A percentile compares a stretch with the other conserved stretches of the same genome.
These are phyloP conservation scores for Cheilosia scutellata DNA, from an alignment of 2,888 invertebrate species.

Conservation along the genomic window DNA sequence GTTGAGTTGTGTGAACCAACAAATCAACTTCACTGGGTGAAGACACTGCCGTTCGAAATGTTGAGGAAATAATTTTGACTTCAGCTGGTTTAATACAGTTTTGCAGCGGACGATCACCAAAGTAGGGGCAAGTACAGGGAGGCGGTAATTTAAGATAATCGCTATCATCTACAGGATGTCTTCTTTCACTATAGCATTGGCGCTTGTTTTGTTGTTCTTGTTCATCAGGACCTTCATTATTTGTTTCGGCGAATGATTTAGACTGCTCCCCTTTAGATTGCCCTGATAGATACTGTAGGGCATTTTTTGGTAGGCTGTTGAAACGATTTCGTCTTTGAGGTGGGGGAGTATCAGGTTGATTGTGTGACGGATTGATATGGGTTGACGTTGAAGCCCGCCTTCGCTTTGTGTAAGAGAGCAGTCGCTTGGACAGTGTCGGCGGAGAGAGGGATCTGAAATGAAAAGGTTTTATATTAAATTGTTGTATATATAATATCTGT, in stretches of 20 bases:
- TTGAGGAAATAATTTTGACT: conserved; percentile 85
- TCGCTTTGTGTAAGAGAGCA: conserved; percentile 78
- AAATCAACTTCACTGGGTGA: conserved; percentile 37
- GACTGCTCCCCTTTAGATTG: conserved; percentile 75
- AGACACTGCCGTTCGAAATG: conserved; percentile 74
- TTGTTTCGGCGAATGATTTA: conserved; percentile 53
- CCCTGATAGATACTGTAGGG: conserved; percentile 74
- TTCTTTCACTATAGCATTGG: conserved; percentile 24
- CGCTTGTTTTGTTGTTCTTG: conserved; percentile 50
- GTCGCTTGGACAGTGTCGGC: conserved; percentile 76
- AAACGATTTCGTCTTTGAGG: conserved; percentile 79
- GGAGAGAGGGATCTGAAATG: conserved; percentile 80
- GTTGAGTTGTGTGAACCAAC: conserved; percentile 32
- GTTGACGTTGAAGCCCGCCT: conserved; percentile 81
- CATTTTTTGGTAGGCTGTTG: conserved; percentile 82
- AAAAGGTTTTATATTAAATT: background rate
- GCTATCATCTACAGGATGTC: conserved; percentile 37
- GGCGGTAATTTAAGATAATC: conserved; percentile 87
- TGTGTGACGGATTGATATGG: conserved; percentile 48
- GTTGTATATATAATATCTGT: too few species aligned
- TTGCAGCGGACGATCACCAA: conserved; percentile 88
- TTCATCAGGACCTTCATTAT: conserved; percentile 77
- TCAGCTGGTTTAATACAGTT: conserved; percentile 84
- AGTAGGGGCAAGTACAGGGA: conserved; percentile 92
- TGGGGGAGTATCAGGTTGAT: conserved; percentile 76